These are phyloP conservation scores for Suncus etruscus DNA, from an alignment of 2,113 vertebrate species.

Conservation along the genomic window DNA sequence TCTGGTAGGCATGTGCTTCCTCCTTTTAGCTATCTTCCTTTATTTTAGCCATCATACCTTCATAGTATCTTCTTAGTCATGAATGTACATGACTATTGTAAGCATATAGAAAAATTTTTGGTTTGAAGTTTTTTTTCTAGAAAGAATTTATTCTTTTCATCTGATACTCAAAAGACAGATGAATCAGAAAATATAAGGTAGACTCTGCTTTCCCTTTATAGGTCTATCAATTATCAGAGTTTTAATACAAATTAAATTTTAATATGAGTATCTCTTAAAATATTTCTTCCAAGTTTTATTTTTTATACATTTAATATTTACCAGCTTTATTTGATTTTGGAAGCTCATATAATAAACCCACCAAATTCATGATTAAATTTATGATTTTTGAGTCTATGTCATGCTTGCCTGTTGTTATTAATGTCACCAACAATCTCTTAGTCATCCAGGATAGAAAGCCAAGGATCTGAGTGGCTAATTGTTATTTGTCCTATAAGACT, in stretches of 20 bases:
- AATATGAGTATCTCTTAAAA: constrained; percentile 3
- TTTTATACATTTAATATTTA: neutral
- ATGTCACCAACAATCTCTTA: neutral
- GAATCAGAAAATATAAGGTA: neutral
- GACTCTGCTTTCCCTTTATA: neutral
- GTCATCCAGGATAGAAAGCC: constrained; percentile 4
- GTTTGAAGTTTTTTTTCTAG: neutral
- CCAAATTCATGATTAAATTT: neutral
- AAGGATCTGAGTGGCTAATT: neutral
- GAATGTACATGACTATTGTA: neutral
- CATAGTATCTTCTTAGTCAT: constrained; percentile 34
- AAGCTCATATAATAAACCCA: neutral
- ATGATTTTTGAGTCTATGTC: constrained; percentile 11
- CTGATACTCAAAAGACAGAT: constrained; percentile 16
- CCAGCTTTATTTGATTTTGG: neutral
- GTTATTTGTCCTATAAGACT: neutral
- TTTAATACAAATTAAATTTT: constrained; percentile 37
- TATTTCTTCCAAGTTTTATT: constrained; percentile 11
- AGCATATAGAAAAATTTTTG: constrained; percentile 25
- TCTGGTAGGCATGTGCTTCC: too few relatives aligned
- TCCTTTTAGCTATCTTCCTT: too few relatives aligned
- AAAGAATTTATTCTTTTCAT: neutral
- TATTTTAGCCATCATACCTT: too few relatives aligned
- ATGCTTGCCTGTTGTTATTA: neutral
- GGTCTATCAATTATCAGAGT: neutral